A percentile compares a stretch with the other conserved stretches of the same genome.
Conservation (phyloP, 2,888 invertebrate genomes). For the Amphiduros pacificus region DNA sequence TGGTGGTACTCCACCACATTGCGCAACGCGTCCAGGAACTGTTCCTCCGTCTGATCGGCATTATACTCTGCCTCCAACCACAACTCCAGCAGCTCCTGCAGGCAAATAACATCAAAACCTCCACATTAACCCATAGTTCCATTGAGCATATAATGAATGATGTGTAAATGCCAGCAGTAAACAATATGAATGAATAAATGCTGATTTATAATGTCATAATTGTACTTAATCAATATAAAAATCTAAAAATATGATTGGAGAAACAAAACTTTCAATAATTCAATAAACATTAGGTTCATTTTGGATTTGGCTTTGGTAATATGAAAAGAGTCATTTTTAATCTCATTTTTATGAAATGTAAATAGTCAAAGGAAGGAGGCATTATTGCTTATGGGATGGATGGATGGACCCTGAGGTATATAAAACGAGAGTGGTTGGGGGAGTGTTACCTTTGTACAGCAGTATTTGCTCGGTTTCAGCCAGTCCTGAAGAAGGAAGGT, state of each 20-base stretch:
- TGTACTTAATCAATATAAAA: neutral
- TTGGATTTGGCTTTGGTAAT: no score
- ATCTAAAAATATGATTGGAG: neutral
- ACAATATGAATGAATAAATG: neutral
- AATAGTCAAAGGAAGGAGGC: neutral
- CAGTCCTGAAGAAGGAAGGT: conserved; percentile 57
- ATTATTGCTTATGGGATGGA: no score
- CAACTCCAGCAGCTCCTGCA: conserved; percentile 17
- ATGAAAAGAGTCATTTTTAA: no score
- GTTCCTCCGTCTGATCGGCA: conserved; percentile 16
- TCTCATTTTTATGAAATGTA: neutral
- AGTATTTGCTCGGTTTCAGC: conserved; percentile 38
- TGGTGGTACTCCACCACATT: conserved; percentile 21
- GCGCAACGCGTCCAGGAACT: conserved; percentile 25
- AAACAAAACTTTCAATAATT: neutral
- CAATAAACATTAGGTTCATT: no score
- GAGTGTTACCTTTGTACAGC: conserved; percentile 46
- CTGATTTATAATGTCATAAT: neutral
- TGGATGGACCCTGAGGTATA: neutral
- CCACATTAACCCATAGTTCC: neutral
- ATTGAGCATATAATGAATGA: neutral
- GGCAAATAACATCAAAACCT: neutral
- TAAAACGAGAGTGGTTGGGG: neutral
- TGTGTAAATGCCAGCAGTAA: no score
- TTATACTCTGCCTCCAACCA: conserved; percentile 23